These are phyloP conservation scores for Mixornis gularis DNA, from an alignment of 2,113 vertebrate species.

Conservation along the genomic window DNA sequence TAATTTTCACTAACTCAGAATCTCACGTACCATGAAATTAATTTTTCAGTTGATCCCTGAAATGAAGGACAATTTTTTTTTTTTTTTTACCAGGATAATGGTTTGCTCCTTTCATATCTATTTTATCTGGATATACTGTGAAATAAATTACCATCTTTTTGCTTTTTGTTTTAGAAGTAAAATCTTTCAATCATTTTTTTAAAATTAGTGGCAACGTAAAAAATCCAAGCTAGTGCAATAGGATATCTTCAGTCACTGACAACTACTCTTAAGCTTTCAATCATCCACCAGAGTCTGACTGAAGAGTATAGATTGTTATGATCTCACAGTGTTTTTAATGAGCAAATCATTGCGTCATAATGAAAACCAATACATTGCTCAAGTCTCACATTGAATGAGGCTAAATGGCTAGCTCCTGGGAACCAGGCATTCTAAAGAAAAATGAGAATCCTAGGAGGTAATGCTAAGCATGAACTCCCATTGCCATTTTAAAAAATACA, in stretches of 20 bases:
- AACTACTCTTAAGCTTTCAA: not conserved
- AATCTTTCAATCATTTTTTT: slow-evolving; percentile 23
- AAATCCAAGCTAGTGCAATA: not conserved
- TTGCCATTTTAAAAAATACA: not conserved
- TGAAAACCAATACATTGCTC: slow-evolving; percentile 6
- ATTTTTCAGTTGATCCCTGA: slow-evolving; percentile 33
- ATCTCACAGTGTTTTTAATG: slow-evolving; percentile 26
- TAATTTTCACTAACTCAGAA: slow-evolving; percentile 9
- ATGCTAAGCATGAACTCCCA: not conserved
- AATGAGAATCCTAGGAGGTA: not conserved
- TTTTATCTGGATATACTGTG: not conserved
- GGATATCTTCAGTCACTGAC: not conserved
- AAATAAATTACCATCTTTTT: not conserved
- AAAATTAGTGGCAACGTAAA: not conserved
- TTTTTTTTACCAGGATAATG: slow-evolving; percentile 2
- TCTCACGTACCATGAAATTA: slow-evolving; percentile 33
- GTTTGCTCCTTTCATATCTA: not conserved
- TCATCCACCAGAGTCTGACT: not conserved
- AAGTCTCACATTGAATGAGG: not conserved
- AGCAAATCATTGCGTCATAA: slow-evolving; percentile 28
- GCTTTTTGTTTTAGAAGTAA: slow-evolving; percentile 12
- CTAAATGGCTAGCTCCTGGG: not conserved
- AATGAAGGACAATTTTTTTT: slow-evolving; percentile 29
- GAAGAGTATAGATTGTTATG: slow-evolving; percentile 8
- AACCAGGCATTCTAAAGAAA: not conserved